phyloP scores from a whole-genome alignment of 2,888 invertebrate species.

The Empis stercorea region DNA sequence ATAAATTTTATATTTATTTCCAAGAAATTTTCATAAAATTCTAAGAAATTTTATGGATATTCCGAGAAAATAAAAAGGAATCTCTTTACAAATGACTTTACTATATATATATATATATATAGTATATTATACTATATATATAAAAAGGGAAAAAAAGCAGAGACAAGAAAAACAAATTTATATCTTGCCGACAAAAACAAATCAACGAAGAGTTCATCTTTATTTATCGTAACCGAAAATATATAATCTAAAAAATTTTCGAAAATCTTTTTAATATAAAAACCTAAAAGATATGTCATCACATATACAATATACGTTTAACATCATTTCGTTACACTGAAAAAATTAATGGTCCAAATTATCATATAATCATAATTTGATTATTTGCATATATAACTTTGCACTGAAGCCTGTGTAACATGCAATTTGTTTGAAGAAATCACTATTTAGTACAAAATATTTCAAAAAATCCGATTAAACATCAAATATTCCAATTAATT shows the following conservation, averaged over 20 bases:
- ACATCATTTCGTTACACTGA: too few species aligned
- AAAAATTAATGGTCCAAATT: too few species aligned
- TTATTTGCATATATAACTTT: too few species aligned
- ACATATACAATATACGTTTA: too few species aligned
- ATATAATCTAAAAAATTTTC: neutral
- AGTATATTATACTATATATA: neutral
- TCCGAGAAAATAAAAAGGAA: neutral
- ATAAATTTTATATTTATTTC: neutral
- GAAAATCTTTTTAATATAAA: neutral
- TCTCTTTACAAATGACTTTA: neutral
- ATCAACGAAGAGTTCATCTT: neutral
- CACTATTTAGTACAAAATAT: too few species aligned
- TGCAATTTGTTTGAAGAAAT: too few species aligned
- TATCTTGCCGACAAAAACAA: constrained; percentile 1
- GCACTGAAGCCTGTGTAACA: too few species aligned
- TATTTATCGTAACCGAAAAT: neutral
- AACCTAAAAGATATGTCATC: neutral
- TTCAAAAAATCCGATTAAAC: too few species aligned
- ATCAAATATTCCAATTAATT: too few species aligned
- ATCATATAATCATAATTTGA: too few species aligned
- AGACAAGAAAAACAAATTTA: neutral
- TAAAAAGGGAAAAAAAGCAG: too few species aligned
- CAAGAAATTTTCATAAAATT: neutral
- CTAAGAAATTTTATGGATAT: neutral
- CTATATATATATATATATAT: too few species aligned